phyloP scores from a whole-genome alignment of 1,140 invertebrate genomes.

The Apocrypta bakeri region DNA sequence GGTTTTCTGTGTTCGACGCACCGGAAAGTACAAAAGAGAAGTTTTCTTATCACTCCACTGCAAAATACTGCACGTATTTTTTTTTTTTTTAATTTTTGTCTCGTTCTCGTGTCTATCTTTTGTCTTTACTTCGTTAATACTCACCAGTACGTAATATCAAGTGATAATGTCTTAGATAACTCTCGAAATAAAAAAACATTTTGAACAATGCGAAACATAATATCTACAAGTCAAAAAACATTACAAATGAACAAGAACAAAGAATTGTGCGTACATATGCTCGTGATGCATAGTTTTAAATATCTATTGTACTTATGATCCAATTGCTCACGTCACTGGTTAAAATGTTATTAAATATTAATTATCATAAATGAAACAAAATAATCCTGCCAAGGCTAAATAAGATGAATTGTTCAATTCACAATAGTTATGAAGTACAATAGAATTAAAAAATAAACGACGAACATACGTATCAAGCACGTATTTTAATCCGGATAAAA shows the following conservation, averaged over 20 bases:
- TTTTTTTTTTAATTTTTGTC: background rate
- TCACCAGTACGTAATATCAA: background rate
- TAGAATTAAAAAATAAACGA: background rate
- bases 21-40: constrained; percentile 16
- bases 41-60: background rate
- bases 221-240: constrained; percentile 3
- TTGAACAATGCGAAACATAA: background rate
- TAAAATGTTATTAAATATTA: background rate
- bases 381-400: background rate
- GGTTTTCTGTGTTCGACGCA: background rate
- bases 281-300: background rate
- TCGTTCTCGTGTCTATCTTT: background rate
- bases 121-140: too few species aligned
- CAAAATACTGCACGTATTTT: background rate
- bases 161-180: background rate
- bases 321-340: background rate
- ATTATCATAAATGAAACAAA: background rate
- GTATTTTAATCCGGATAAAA: background rate
- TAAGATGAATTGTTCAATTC: too few species aligned
- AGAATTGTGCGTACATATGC: background rate
- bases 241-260: background rate
- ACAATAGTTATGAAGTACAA: background rate
- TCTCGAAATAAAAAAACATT: background rate
- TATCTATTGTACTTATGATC: background rate
- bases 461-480: background rate